Evolutionary conservation across 1,140 invertebrate genomes (phyloP), one percentile per base, ranked within the genome.

Genomic region (Phocides pigmalion): DNA sequence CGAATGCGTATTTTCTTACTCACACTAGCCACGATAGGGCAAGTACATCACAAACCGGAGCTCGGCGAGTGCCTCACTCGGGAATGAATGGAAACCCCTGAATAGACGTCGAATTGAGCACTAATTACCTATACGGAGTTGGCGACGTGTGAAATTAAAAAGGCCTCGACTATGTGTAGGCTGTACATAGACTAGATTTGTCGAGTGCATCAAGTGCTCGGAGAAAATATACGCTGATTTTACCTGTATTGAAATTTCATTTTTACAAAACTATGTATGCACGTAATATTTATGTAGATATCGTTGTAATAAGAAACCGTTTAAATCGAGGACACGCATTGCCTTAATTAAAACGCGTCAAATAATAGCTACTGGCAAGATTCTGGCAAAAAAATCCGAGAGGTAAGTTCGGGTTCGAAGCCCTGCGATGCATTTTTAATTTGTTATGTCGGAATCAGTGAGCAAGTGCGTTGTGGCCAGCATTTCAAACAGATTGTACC

Each of bases 71-170:
- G 73, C 68, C 76, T 70, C 75, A 70, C 82, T 82, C 78, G 59
- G 28, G 28, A 66, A 72, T 81, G 83, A 87, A 87, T 85, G 68
- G 69, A 62, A 42, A 54, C 32, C 47, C 37, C 46, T 89, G 86
- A 89, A 90, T 90, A 87, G 77, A 72, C 68, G 64, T 54, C 72
- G 81, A 79, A 90, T 90, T 87, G 87, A 88, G 76, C 84, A 82
- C 86, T 90, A 90, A 90, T 90, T 90, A 89, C 81, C 86, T 85
- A 90, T 87, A 87, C 84, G 72, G 51, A 66, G 42, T 69, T 79
- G 72, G 46, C 83, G 83, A 82, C 68, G 87, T 85, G 87, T 87
- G 82, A 89, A 90, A 87, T 90, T 87, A 89, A 90, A 87, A 85
- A 82, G 70, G 68, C 58, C 74, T 69, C 66, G 32, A 53, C 53